A percentile compares a stretch with the other conserved stretches of the same genome.
Evolutionary conservation across 1,140 invertebrate species (phyloP).

Genomic region (Zaprionus vittiger): DNA sequence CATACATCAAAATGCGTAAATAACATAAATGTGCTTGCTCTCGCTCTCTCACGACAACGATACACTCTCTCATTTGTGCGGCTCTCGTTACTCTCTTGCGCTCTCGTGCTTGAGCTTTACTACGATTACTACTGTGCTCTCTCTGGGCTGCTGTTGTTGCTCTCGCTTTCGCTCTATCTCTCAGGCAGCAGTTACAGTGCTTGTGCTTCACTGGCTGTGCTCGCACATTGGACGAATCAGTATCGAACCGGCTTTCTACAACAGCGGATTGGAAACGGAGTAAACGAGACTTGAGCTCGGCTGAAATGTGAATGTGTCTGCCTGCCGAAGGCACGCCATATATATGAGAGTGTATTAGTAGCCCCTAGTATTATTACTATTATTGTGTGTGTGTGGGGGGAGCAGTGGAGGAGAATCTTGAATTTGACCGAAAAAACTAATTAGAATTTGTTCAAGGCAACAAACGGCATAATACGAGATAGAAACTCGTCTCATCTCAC

Average conservation of each 20-base stretch:
- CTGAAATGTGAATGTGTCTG: slow-evolving; percentile 58
- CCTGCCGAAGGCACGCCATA: slow-evolving; percentile 47
- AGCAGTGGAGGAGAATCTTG: slow-evolving; percentile 41
- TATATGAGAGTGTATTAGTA: slow-evolving; percentile 20
- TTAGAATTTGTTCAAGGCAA: slow-evolving; percentile 38
- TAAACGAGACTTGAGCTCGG: slow-evolving; percentile 51
- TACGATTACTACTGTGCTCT: slow-evolving; percentile 66
- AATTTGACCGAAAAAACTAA: slow-evolving; percentile 44
- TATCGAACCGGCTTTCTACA: slow-evolving; percentile 84
- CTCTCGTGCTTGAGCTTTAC: slow-evolving; percentile 67
- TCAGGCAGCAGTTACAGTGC: slow-evolving; percentile 18
- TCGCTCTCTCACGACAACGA: not conserved
- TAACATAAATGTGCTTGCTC: slow-evolving; percentile 38
- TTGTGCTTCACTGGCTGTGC: slow-evolving; percentile 22
- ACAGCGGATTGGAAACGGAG: slow-evolving; percentile 77
- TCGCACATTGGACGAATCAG: slow-evolving; percentile 69
- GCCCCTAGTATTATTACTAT: slow-evolving; percentile 1
- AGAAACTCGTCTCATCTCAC: slow-evolving; percentile 10
- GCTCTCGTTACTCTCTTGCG: slow-evolving; percentile 36
- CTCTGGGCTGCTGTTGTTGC: slow-evolving; percentile 39
- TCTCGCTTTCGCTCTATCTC: not conserved
- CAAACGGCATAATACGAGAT: slow-evolving; percentile 12
- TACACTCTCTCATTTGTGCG: slow-evolving; percentile 6
- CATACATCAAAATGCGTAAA: slow-evolving; percentile 70
- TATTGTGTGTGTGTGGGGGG: slow-evolving; percentile 14